Base-by-base conservation (phyloP, 2,797 vertebrate species). In the Melanotaenia nigrans region DNA sequence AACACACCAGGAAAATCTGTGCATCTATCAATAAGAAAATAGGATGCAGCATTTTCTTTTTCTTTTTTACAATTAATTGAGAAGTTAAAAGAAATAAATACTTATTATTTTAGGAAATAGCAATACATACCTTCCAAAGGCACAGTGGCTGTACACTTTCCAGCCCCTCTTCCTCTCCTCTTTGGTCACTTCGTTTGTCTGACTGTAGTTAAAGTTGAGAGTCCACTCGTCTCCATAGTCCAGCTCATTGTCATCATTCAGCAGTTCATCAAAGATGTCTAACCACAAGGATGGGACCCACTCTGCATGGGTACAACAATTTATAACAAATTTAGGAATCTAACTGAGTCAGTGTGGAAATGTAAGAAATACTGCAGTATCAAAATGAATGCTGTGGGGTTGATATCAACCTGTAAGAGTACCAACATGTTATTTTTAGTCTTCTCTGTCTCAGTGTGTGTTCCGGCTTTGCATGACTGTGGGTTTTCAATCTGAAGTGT, bases 161-260 rank as follows among this genome's bases (percentile, higher is more conserved):
- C 89, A 92, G 61, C 91, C 90, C 64, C 59, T 87, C 20, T n/a
- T 86, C 64, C 5, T 84, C 77, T 92, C 61, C 0, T 68, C 63
- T 0, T 47, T 7, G 42, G 72, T 81, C 38, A 92, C 2, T 11
- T 1, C 0, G 11, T 83, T 28, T 32, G 66, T 83, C 56, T 74
- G 86, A 5, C 0, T 68, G 83, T 92, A 90, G 86, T 55, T 90
- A 6, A 92, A 93, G 66, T 63, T 83, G 7, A 93, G 79, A 18
- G 2, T 71, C 92, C 92, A 93, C 12, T 73, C 53, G 67, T 93
- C 89, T 72, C 11, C 80, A 64, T 87, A 81, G 18, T 91, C 83
- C 65, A 91, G 75, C 85, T 86, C 81, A 13, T 67, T 75, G 45
- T 89, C 84, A 0, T 89, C 70, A 3, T 84, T 0, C 58, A 86